A percentile compares a stretch with the other conserved stretches of the same genome.
phyloP scores from a whole-genome alignment of 2,888 invertebrate species.

The Andrena camellia region DNA sequence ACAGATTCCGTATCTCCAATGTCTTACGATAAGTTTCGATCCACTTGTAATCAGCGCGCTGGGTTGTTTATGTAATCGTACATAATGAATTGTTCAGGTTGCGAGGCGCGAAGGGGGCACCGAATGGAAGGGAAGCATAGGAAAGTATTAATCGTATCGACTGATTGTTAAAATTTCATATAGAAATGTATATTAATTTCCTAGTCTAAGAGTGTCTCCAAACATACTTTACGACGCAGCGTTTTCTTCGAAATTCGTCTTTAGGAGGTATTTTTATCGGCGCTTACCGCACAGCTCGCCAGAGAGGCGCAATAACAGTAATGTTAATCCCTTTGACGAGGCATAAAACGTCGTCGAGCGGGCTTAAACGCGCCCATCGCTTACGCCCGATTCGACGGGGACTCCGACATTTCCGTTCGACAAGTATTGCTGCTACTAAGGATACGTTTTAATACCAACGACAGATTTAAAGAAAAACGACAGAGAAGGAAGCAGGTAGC shows the following conservation, averaged over 20 bases:
- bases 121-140: conserved; percentile 7
- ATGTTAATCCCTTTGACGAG: conserved; percentile 8
- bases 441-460: conserved; percentile 51
- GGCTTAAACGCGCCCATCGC: conserved; percentile 6
- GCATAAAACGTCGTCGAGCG: background rate
- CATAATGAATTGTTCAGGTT: conserved; percentile 40
- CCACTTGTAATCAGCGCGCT: conserved; percentile 7
- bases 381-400: conserved; percentile 22
- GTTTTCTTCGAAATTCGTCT: conserved; percentile 48
- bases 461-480: conserved; percentile 35
- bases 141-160: conserved; percentile 67
- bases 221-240: conserved; percentile 30
- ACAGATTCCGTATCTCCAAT: conserved; percentile 3
- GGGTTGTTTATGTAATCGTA: conserved; percentile 50
- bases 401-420: conserved; percentile 38
- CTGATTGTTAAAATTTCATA: conserved; percentile 62
- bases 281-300: conserved; percentile 33
- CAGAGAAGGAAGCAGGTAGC: conserved; percentile 39
- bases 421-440: conserved; percentile 72
- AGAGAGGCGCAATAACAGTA: conserved; percentile 19
- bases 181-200: conserved; percentile 55
- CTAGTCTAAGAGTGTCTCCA: conserved; percentile 62
- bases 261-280: conserved; percentile 45
- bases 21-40: conserved; percentile 20
- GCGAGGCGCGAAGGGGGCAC: conserved; percentile 25